Conservation (phyloP, 2,797 vertebrate species). For the Lagocephalus sceleratus region DNA sequence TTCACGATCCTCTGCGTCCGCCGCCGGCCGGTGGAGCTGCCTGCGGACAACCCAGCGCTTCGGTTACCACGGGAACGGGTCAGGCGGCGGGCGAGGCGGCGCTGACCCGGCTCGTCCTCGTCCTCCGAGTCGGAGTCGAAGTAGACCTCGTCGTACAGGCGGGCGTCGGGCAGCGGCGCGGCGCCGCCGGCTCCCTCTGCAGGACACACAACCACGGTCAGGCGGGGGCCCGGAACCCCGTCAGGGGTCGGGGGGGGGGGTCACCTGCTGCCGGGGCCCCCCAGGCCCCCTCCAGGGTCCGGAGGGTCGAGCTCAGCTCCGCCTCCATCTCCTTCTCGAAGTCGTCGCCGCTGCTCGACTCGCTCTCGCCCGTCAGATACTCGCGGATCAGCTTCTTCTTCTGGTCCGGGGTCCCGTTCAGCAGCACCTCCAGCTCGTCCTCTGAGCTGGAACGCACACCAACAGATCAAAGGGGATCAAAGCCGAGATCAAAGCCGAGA, state of each 20-base stretch:
- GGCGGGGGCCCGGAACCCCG: no score
- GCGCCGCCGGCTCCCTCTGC: neutral
- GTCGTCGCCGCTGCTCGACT: slow-evolving; percentile 93
- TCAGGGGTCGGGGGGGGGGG: no score
- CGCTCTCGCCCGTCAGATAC: slow-evolving; percentile 96
- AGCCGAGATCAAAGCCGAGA: no score
- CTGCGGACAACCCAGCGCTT: slow-evolving; percentile 43
- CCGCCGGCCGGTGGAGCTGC: slow-evolving; percentile 57
- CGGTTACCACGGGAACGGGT: neutral
- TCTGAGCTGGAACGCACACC: slow-evolving; percentile 80
- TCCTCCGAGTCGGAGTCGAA: slow-evolving; percentile 91
- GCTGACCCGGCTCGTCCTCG: slow-evolving; percentile 72
- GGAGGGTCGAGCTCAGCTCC: slow-evolving; percentile 88
- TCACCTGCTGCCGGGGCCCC: slow-evolving; percentile 49
- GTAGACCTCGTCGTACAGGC: slow-evolving; percentile 87
- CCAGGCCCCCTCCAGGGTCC: slow-evolving; percentile 84
- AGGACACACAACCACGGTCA: neutral
- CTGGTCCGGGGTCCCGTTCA: slow-evolving; percentile 90
- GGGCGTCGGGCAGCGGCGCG: slow-evolving; percentile 16
- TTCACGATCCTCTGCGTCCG: slow-evolving; percentile 74
- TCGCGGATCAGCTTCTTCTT: slow-evolving; percentile 94
- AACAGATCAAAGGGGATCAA: no score
- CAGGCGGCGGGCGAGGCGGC: neutral
- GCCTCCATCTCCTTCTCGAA: slow-evolving; percentile 99
- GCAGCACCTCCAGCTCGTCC: slow-evolving; percentile 92